Evolutionary conservation across 2,888 invertebrate genomes (phyloP), one percentile per base, ranked within the genome.

Genomic region (Parnassius orleans): DNA sequence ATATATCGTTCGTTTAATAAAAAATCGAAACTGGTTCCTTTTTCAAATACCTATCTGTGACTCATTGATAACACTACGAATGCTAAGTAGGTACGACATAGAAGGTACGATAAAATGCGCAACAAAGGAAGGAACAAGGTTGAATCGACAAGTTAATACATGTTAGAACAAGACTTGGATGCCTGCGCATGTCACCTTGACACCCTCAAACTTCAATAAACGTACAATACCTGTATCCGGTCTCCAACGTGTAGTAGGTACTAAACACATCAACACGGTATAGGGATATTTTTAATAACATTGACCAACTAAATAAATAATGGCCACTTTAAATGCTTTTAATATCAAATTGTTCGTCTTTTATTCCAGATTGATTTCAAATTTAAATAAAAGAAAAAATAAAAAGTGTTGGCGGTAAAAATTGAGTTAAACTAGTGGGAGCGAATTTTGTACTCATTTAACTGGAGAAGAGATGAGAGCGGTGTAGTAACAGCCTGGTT

Each of bases 131-230:
- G 81, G 80, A 80, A 81, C 80, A 77, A 78, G 14, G 77, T 81
- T 80, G 82, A 78, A 84, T 83, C 83, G 87, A 87, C 88, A 87
- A 81, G 88, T 88, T 85, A 77, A 77, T 82, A 87, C 88, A 83
- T 76, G 87, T 87, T 67, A 60, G 52, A 68, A 70, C 70, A 61
- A 62, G 66, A 66, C 61, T 59, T 50, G 60, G 63, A 59, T 59
- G 14, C 14, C 42, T 48, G 33, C 46, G 44, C 51, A 50, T 48
- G 62, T 56, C 57, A 52, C 54, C 56, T 65, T 65, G 66, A 63
- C 57, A 59, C 58, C 53, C 33, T 15, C 48, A 7, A 50, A 46
- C 53, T 61, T 41, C 52, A 24, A 11, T 46, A 19, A 61, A 63
- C 51, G 33, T 19, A 65, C 62, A 62, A 61, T 61, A 63, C 60